Evolutionary conservation across 2,888 invertebrate species (phyloP).

Genomic region (Eupelmus urozonus): DNA sequence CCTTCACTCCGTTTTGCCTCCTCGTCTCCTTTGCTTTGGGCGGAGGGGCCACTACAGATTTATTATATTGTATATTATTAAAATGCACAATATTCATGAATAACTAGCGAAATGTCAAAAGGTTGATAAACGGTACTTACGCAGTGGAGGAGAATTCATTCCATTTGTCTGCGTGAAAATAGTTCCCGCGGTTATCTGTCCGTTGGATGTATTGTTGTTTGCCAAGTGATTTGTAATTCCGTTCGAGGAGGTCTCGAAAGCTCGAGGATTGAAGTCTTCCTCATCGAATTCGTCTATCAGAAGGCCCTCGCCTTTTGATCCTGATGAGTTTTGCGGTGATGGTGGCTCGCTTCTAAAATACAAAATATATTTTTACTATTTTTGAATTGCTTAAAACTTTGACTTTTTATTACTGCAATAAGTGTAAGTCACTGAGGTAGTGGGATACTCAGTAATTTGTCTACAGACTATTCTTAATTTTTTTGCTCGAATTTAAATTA

Average conservation of each 20-base stretch:
- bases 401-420: no score
- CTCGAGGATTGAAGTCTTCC: conserved; percentile 92
- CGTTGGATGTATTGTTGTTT: conserved; percentile 70
- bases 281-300: conserved; percentile 88
- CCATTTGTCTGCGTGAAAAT: conserved; percentile 77
- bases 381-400: no score
- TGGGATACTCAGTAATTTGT: no score
- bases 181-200: conserved; percentile 75
- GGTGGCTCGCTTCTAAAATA: conserved; percentile 67
- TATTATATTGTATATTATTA: no score
- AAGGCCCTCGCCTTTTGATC: conserved; percentile 87
- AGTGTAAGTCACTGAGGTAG: no score
- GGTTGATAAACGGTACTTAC: no score
- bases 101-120: not conserved
- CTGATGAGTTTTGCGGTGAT: conserved; percentile 80
- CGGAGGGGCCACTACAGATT: conserved; percentile 88
- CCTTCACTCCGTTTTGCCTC: conserved; percentile 79
- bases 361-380: not conserved
- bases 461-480: no score
- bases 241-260: conserved; percentile 82
- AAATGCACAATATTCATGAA: no score
- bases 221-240: conserved; percentile 70
- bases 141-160: conserved; percentile 82
- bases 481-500: no score
- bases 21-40: conserved; percentile 83